A percentile compares a stretch with the other conserved stretches of the same genome.
Evolutionary conservation across 2,113 vertebrate genomes (phyloP).

Genomic region (Malurus melanocephalus): DNA sequence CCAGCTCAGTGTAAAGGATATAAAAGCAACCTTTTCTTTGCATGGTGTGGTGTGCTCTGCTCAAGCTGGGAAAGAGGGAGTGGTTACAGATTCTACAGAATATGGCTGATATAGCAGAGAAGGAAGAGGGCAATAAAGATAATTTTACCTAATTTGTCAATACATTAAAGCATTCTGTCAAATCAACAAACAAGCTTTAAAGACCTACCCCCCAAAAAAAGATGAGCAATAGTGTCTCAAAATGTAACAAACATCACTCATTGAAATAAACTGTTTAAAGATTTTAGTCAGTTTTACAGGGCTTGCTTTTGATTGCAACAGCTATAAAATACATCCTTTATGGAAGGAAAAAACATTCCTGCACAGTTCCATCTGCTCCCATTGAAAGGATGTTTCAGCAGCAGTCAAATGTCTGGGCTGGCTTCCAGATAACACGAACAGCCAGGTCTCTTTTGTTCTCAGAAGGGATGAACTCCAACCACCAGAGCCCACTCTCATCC

Average conservation of each 20-base stretch:
- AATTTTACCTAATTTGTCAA: neutral
- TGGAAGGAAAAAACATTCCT: slow-evolving; percentile 2
- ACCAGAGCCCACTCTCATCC: neutral
- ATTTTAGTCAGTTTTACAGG: slow-evolving; percentile 24
- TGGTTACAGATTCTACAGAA: neutral
- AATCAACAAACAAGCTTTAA: neutral
- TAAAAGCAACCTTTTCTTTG: neutral
- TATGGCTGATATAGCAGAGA: neutral
- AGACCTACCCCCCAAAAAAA: neutral
- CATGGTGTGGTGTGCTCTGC: rapidly evolving
- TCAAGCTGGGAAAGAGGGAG: neutral
- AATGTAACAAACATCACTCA: neutral
- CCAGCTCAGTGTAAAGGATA: slow-evolving; percentile 18
- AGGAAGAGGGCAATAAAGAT: slow-evolving; percentile 2
- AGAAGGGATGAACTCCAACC: neutral
- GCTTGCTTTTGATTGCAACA: slow-evolving; percentile 9
- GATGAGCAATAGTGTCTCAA: neutral
- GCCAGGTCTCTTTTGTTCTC: neutral
- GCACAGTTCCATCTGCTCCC: neutral
- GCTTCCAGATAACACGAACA: neutral
- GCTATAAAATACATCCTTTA: slow-evolving; percentile 28
- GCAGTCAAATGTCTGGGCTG: neutral
- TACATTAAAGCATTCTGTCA: neutral
- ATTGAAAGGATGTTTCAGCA: slow-evolving; percentile 26
- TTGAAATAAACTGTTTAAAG: neutral